phyloP scores from a whole-genome alignment of 37 sponge, comb jelly and placozoan genomes.

The Agelas oroides region DNA sequence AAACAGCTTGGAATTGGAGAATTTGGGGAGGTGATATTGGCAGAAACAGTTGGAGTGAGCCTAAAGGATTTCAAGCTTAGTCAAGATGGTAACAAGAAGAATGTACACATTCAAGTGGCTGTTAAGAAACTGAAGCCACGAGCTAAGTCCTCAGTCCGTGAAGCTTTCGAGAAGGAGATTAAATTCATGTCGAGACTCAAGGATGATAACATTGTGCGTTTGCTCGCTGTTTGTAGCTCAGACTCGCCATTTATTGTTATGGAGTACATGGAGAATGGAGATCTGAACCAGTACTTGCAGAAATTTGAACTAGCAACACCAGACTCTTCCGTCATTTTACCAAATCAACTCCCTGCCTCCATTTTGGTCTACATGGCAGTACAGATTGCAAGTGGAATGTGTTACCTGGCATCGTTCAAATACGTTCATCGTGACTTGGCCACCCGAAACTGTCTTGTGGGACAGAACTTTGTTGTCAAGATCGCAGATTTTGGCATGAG shows the following conservation, averaged over 20 bases:
- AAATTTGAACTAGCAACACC: constrained; percentile 27
- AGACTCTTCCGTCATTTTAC: neutral
- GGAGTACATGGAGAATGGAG: constrained; percentile 95
- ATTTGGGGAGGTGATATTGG: constrained; percentile 86
- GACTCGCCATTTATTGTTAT: constrained; percentile 75
- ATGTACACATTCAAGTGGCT: constrained; percentile 55
- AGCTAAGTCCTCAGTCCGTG: constrained; percentile 10
- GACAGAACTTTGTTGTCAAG: constrained; percentile 75
- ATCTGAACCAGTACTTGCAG: constrained; percentile 81
- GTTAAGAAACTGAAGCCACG: constrained; percentile 72
- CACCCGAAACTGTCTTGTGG: constrained; percentile 89
- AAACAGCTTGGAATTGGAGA: constrained; percentile 73
- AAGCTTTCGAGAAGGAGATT: constrained; percentile 81
- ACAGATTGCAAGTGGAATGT: constrained; percentile 88
- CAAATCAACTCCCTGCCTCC: constrained; percentile 22
- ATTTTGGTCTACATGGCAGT: constrained; percentile 65
- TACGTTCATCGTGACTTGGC: constrained; percentile 89
- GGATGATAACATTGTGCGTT: constrained; percentile 68
- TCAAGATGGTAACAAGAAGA: neutral
- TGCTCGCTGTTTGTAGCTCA: constrained; percentile 65
- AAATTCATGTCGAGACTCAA: constrained; percentile 82
- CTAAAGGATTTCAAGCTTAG: constrained; percentile 53
- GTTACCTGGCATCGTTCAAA: constrained; percentile 78
- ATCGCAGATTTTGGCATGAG: constrained; percentile 94
- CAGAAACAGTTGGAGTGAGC: constrained; percentile 64